phyloP scores from a whole-genome alignment of 2,113 vertebrate genomes.

The Trochalopteron elliotii region DNA sequence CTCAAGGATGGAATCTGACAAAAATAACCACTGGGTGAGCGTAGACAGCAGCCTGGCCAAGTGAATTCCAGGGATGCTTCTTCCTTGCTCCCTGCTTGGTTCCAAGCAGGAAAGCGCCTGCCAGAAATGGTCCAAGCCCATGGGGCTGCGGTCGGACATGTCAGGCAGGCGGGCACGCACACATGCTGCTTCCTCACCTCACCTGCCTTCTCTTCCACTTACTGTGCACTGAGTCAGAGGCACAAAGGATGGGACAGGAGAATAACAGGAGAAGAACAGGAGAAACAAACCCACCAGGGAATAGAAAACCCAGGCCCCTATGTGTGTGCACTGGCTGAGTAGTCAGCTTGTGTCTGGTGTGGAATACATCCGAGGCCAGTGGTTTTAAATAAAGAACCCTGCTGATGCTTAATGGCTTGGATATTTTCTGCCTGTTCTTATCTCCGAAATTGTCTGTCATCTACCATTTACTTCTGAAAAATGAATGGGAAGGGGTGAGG shows the following conservation, averaged over 20 bases:
- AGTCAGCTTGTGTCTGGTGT: accelerated
- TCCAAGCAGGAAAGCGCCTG: neutral
- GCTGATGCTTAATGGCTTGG: neutral
- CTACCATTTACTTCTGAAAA: neutral
- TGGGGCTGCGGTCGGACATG: accelerated
- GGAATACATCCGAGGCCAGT: neutral
- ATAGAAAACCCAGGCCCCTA: neutral
- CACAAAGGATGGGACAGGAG: neutral
- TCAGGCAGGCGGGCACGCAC: neutral
- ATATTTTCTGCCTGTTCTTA: neutral
- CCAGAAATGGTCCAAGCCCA: neutral
- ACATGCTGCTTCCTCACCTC: neutral
- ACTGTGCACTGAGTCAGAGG: neutral
- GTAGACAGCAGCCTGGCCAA: neutral
- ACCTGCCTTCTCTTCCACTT: neutral
- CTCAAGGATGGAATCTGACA: neutral
- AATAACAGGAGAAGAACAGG: neutral
- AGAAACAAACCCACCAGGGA: accelerated
- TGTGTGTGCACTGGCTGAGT: neutral
- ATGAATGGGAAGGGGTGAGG: neutral
- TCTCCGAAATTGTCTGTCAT: neutral
- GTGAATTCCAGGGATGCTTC: conserved; percentile 15
- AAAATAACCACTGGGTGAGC: neutral
- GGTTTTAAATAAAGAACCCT: neutral
- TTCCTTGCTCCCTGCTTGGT: neutral